Base-by-base conservation (phyloP, 92 coral and sea anemone species). In the Zoanthus gigantus region DNA sequence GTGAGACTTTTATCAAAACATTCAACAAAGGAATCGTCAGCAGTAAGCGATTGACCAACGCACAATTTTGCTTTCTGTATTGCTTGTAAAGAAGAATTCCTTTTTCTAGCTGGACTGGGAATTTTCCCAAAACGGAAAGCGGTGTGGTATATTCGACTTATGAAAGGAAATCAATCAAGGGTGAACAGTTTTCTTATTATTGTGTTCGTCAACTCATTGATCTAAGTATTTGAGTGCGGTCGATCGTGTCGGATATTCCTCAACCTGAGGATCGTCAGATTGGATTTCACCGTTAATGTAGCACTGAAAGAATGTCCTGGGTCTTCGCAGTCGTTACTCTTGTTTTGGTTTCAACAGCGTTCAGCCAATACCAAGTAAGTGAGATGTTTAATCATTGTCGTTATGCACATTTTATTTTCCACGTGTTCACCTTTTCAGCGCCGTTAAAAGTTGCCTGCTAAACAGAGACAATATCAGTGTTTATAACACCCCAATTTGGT, bases 301-400 rank as follows among this genome's bases (percentile, higher is more conserved):
- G 60, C 45, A n/a, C 74, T 30, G n/a, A 23, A 34, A 78, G 45
- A 50, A 80, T 80, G 84, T 31, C 42, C 11, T 61, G 12, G 32
- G 0, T 80, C 57, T 11, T 18, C 63, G 53, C 68, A 32, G 56
- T 56, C 32, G 73, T 65, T 11, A 17, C 47, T 14, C 74, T 80
- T 60, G 84, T 63, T 37, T n/a, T 80, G 9, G 12, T 23, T 9
- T 46, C 84, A 46, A 46, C 61, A 5, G 48, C n/a, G 9, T 63
- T 37, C 48, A 61, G 16, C 46, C 84, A 69, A n/a, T 37, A 18
- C 23, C 47, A 80, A 73, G 84, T 80, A 17, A 80, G 84, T 61
- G n/a, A 44, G n/a, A 45, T 11, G 7, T 6, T 32, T 58, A 78
- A 12, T 52, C 17, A 46, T 23, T 7, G 79, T 76, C 68, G 56